A percentile compares a stretch with the other conserved stretches of the same genome.
Conservation (phyloP, 2,888 invertebrate species). For the Nymphalis c-album region DNA sequence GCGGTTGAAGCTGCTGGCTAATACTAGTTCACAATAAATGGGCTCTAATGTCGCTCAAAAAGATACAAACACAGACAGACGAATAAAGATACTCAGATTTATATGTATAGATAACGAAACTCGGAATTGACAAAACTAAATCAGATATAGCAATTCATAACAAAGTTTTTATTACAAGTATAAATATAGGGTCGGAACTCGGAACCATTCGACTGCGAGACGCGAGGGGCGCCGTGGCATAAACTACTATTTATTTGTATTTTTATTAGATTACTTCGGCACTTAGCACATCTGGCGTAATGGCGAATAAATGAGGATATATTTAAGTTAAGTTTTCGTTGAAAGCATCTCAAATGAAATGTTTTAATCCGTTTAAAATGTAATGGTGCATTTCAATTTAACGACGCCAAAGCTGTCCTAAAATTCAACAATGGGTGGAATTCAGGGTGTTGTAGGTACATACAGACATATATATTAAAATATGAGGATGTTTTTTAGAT, state of each 20-base stretch:
- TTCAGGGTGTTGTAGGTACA: too few relatives aligned
- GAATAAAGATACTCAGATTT: not conserved
- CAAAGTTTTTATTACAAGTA: slow-evolving; percentile 27
- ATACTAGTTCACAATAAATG: too few relatives aligned
- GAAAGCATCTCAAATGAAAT: slow-evolving; percentile 16
- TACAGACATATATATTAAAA: too few relatives aligned
- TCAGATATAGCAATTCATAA: slow-evolving; percentile 3
- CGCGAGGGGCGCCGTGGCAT: slow-evolving; percentile 21
- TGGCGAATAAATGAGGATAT: slow-evolving; percentile 32
- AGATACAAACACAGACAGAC: too few relatives aligned
- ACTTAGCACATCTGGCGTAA: slow-evolving; percentile 39
- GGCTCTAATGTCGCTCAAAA: too few relatives aligned
- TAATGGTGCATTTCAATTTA: too few relatives aligned
- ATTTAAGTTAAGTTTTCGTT: slow-evolving; percentile 23
- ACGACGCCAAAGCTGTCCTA: too few relatives aligned
- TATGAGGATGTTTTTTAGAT: too few relatives aligned
- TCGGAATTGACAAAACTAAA: slow-evolving; percentile 1
- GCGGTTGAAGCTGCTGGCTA: too few relatives aligned
- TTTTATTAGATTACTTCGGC: slow-evolving; percentile 42
- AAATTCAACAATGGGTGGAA: too few relatives aligned
- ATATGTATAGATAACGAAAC: not conserved
- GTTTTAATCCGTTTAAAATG: too few relatives aligned
- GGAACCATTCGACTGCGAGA: slow-evolving; percentile 29
- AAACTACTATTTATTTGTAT: slow-evolving; percentile 43
- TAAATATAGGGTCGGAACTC: slow-evolving; percentile 18